Conservation (phyloP, 2,888 invertebrate genomes). For the Hyppa rectilinea region DNA sequence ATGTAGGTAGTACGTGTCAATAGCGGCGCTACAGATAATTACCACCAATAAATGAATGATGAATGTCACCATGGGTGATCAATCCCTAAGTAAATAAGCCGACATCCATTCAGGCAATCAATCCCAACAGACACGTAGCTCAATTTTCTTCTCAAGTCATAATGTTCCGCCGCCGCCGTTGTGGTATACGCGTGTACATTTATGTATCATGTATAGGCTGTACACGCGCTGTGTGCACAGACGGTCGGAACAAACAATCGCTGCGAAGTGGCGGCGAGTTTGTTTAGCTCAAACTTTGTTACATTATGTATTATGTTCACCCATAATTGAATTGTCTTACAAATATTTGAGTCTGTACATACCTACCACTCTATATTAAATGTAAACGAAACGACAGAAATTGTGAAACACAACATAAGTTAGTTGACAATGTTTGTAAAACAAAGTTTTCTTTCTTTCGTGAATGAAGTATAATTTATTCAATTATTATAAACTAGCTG, state of each 20-base stretch:
- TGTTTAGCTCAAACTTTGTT: conserved; percentile 69
- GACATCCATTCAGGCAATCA: background rate
- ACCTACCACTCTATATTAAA: background rate
- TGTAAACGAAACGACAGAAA: conserved; percentile 6
- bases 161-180: background rate
- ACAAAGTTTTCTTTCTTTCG: conserved; percentile 9
- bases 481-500: conserved; percentile 9
- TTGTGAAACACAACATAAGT: conserved; percentile 19
- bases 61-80: no score
- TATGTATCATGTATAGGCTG: background rate
- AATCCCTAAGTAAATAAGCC: background rate
- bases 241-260: conserved; percentile 74
- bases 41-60: no score
- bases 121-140: background rate
- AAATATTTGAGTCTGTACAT: conserved; percentile 70
- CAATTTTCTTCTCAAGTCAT: conserved; percentile 1
- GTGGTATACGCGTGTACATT: background rate
- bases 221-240: conserved; percentile 61
- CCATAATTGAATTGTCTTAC: conserved; percentile 77
- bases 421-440: conserved; percentile 6
- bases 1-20: no score
- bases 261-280: conserved; percentile 70
- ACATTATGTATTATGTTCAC: conserved; percentile 73
- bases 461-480: conserved; percentile 13
- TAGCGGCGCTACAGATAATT: no score